Evolutionary conservation across 1,140 invertebrate genomes (phyloP).

Genomic region (Apis cerana): DNA sequence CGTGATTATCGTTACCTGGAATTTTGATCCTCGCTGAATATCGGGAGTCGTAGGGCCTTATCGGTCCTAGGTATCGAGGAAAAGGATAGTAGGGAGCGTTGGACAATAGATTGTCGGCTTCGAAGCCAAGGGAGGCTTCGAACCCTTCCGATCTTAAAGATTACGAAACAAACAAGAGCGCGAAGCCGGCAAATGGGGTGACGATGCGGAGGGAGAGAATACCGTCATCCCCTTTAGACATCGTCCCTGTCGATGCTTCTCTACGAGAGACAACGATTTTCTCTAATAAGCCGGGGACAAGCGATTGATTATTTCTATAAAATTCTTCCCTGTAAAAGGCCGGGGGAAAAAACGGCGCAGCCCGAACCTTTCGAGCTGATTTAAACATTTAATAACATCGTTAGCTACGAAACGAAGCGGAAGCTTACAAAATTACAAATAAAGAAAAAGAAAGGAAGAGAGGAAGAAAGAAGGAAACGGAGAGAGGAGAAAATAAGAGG

Average conservation of each 20-base stretch:
- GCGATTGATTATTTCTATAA: slow-evolving; percentile 38
- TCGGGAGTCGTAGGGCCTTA: neutral
- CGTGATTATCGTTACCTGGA: neutral
- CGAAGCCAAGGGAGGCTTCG: slow-evolving; percentile 47
- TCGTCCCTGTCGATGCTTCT: slow-evolving; percentile 62
- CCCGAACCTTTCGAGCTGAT: neutral
- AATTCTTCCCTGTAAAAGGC: neutral
- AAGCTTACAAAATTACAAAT: neutral
- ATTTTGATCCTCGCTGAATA: neutral
- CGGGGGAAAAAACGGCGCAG: neutral
- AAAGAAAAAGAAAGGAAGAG: neutral
- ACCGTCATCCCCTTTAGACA: slow-evolving; percentile 58
- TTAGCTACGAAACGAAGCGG: neutral
- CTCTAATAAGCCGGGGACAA: slow-evolving; percentile 14
- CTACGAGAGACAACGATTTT: slow-evolving; percentile 53
- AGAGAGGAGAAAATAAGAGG: too few species aligned
- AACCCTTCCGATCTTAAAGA: slow-evolving; percentile 81
- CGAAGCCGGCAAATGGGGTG: slow-evolving; percentile 78
- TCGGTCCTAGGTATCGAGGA: too few species aligned
- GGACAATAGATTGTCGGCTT: slow-evolving; percentile 73
- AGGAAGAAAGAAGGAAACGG: too few species aligned
- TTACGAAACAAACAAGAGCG: slow-evolving; percentile 81
- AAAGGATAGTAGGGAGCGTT: neutral
- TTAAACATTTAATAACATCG: neutral
- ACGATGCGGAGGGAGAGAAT: slow-evolving; percentile 68